Base-by-base conservation (phyloP, 2,888 invertebrate genomes). In the Candidula unifasciata region DNA sequence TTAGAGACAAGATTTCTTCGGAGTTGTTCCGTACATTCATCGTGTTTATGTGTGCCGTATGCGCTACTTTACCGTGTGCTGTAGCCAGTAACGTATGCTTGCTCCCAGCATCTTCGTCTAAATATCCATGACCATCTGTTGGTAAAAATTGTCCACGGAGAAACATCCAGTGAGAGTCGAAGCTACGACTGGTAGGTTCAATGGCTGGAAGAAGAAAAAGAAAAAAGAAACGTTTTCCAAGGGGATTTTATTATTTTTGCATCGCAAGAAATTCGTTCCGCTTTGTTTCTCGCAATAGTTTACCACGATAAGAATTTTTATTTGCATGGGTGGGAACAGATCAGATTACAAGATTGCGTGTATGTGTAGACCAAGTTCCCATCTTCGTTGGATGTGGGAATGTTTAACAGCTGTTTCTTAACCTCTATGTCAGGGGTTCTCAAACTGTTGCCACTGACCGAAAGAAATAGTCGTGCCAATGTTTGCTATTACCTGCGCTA, bases 31-130 rank as follows among this genome's bases (percentile, higher is more conserved):
- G 74, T 74, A 54, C 74, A 24, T 74, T 74, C 8, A 21, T 3
- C 30, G 52, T 74, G 44, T 74, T 74, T 74, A 74, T 54, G 74
- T 21, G 30, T 66, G 79, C 79, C 79, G n/a, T 79, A 37, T 79
- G 79, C 21, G 44, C 64, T 37, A 30, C 13, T 68, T 66, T 79
- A 44, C 79, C 79, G 79, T 79, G 79, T 68, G 79, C 52, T 52
- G 79, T 79, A 79, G 44, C 44, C 64, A 27, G 52, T n/a, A 79
- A 27, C 79, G 66, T 79, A 79, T 79, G 79, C 44, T 68, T 79
- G 79, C 27, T 68, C 44, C 33, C 44, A 68, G 66, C 64, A 64
- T 66, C 64, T 37, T 52, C 21, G 37, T 52, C 79, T 79, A 60
- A 66, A 44, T 79, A 66, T 52, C 79, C 52, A 21, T 27, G 44